Conservation (phyloP, 2,888 invertebrate genomes). For the Melinaea marsaeus region DNA sequence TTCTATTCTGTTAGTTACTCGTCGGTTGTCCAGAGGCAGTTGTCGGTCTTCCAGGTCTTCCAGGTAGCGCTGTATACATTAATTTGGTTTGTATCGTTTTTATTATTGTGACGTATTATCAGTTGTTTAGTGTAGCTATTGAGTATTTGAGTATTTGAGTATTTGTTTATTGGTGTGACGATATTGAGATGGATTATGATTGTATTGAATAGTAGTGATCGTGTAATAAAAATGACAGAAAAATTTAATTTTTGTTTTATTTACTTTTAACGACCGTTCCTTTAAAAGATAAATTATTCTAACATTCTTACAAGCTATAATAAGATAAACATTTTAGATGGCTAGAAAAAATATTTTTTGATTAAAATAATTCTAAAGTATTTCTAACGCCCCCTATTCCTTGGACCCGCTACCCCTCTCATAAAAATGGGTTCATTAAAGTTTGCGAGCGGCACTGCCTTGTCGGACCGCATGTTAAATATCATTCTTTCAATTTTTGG, state of each 20-base stretch:
- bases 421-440: too few relatives aligned
- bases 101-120: constrained; percentile 55
- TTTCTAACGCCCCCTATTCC: too few relatives aligned
- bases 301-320: too few relatives aligned
- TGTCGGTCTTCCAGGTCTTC: constrained; percentile 60
- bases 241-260: constrained; percentile 34
- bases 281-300: too few relatives aligned
- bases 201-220: constrained; percentile 68
- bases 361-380: too few relatives aligned
- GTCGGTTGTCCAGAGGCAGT: too few relatives aligned
- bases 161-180: constrained; percentile 62
- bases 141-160: constrained; percentile 28
- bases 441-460: too few relatives aligned
- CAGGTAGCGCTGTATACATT: constrained; percentile 57
- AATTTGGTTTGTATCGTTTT: constrained; percentile 39
- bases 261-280: constrained; percentile 12
- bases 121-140: constrained; percentile 56
- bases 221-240: constrained; percentile 70
- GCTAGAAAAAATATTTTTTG: too few relatives aligned
- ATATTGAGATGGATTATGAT: constrained; percentile 65
- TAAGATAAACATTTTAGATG: too few relatives aligned
- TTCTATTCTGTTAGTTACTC: constrained; percentile 31
- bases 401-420: too few relatives aligned
- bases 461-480: too few relatives aligned
- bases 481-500: too few relatives aligned